These are phyloP conservation scores for Unio delphinus DNA, from an alignment of 2,888 invertebrate genomes.

Conservation along the genomic window DNA sequence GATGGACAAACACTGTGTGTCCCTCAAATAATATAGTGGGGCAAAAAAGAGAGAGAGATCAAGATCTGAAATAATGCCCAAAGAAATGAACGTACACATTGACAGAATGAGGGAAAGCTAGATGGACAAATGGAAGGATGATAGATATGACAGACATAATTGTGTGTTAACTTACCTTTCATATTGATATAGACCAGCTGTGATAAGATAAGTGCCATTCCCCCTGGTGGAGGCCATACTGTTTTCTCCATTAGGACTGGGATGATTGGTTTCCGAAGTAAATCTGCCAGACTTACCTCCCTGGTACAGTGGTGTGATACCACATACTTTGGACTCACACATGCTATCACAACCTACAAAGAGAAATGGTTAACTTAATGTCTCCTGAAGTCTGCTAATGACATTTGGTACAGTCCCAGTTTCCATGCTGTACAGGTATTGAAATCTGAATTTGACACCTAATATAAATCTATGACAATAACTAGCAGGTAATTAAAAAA, in stretches of 20 bases:
- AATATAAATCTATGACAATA: no score
- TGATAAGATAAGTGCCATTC: conserved; percentile 71
- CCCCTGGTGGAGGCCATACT: conserved; percentile 73
- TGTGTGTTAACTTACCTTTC: conserved; percentile 62
- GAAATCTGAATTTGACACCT: no score
- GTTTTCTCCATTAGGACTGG: conserved; percentile 71
- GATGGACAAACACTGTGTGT: no score
- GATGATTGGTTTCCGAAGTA: conserved; percentile 72
- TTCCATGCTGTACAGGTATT: no score
- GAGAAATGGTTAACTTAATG: neutral
- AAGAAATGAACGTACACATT: neutral
- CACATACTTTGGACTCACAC: conserved; percentile 71
- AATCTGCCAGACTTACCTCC: conserved; percentile 72
- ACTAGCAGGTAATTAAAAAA: no score
- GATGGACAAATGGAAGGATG: neutral
- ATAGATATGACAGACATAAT: neutral
- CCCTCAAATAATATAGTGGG: no score
- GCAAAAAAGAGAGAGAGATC: no score
- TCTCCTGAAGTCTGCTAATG: no score
- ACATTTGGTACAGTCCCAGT: no score
- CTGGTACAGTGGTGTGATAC: conserved; percentile 71
- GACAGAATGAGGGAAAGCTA: neutral
- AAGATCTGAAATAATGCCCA: no score
- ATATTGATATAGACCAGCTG: conserved; percentile 72
- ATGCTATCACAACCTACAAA: conserved; percentile 66